Evolutionary conservation across 37 sponge, comb jelly and placozoan genomes (phyloP).

Genomic region (Cliona cf. orientalis): DNA sequence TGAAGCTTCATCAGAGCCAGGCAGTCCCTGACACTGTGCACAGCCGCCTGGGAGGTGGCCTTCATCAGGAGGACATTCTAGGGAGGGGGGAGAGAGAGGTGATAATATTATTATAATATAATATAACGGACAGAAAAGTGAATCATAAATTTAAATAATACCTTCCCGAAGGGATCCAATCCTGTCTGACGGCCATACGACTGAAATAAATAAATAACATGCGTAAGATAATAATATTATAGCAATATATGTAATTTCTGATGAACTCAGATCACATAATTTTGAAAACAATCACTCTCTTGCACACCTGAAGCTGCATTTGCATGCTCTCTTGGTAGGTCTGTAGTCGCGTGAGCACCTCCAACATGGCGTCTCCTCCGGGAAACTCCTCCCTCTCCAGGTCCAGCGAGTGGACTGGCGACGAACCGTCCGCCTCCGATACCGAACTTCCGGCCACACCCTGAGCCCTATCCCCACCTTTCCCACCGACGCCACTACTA

Average conservation of each 20-base stretch:
- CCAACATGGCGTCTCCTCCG: slow-evolving; percentile 63
- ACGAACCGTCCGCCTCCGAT: too few species aligned
- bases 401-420: neutral
- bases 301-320: slow-evolving; percentile 57
- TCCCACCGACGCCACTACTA: neutral
- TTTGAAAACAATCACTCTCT: neutral
- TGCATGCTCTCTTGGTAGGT: slow-evolving; percentile 30
- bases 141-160: neutral
- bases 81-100: neutral
- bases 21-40: slow-evolving; percentile 64
- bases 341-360: slow-evolving; percentile 47
- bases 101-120: neutral
- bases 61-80: slow-evolving; percentile 67
- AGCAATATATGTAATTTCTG: too few species aligned
- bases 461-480: neutral
- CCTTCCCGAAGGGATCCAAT: slow-evolving; percentile 48
- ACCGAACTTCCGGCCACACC: too few species aligned
- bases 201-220: slow-evolving; percentile 8
- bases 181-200: slow-evolving; percentile 7
- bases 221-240: neutral
- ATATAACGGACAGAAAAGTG: neutral
- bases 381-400: slow-evolving; percentile 3
- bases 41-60: slow-evolving; percentile 65
- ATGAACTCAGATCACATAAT: neutral
- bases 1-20: slow-evolving; percentile 55